Evolutionary conservation across 2,797 vertebrate genomes (phyloP).

Genomic region (Hybognathus amarus): DNA sequence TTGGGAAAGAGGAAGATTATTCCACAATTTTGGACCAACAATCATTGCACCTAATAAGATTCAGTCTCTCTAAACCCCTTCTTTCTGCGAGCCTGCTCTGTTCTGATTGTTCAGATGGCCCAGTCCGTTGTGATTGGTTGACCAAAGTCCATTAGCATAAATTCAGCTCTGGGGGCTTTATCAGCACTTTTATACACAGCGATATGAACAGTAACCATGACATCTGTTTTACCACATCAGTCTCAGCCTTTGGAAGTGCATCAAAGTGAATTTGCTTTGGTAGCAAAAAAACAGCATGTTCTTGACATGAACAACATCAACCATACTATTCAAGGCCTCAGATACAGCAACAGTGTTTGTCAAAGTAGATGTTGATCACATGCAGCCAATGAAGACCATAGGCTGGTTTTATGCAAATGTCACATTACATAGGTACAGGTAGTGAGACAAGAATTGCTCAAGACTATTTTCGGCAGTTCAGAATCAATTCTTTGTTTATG

Average conservation of each 20-base stretch:
- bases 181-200: not conserved
- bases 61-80: too few species aligned
- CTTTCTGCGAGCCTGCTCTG: not conserved
- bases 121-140: not conserved
- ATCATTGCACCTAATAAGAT: not conserved
- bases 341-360: not conserved
- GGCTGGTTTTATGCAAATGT: not conserved
- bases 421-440: not conserved
- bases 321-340: not conserved
- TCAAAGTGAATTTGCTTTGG: too few species aligned
- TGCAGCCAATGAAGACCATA: not conserved
- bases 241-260: not conserved
- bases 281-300: not conserved
- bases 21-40: too few species aligned
- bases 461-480: not conserved
- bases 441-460: not conserved
- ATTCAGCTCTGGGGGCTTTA: not conserved
- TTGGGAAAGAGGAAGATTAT: too few species aligned
- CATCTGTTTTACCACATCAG: not conserved
- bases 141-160: not conserved
- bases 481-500: not conserved
- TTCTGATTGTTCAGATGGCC: not conserved
- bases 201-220: not conserved
- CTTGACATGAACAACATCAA: not conserved
- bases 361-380: not conserved